Evolutionary conservation across 1,140 invertebrate species (phyloP).

Genomic region (Thaumatotibia leucotreta): DNA sequence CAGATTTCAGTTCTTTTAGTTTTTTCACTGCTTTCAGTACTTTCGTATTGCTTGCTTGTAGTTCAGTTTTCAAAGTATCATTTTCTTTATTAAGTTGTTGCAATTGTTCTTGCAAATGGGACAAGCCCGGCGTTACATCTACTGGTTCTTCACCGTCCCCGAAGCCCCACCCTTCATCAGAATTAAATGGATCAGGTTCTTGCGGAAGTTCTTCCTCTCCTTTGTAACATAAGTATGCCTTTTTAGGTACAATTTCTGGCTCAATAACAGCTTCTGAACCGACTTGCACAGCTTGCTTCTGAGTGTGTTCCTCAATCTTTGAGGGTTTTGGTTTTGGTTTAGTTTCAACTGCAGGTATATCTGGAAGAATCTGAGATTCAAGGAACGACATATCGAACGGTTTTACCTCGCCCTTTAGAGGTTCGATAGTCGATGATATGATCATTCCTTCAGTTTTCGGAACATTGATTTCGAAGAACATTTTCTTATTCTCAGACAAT

Average conservation of each 20-base stretch:
- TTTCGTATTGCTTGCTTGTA: slow-evolving; percentile 79
- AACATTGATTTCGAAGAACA: slow-evolving; percentile 69
- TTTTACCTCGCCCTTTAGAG: slow-evolving; percentile 39
- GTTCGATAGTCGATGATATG: slow-evolving; percentile 67
- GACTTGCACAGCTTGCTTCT: slow-evolving; percentile 25
- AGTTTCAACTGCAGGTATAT: slow-evolving; percentile 23
- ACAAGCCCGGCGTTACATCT: slow-evolving; percentile 44
- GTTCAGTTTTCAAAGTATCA: slow-evolving; percentile 73
- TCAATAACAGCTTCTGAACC: slow-evolving; percentile 36
- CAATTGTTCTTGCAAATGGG: slow-evolving; percentile 52
- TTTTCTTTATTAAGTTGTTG: slow-evolving; percentile 52
- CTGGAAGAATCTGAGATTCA: slow-evolving; percentile 60
- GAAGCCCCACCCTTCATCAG: slow-evolving; percentile 68
- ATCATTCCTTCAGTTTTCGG: slow-evolving; percentile 70
- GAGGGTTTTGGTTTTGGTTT: slow-evolving; percentile 25
- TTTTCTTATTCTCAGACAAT: slow-evolving; percentile 53
- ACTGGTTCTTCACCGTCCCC: slow-evolving; percentile 41
- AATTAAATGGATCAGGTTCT: slow-evolving; percentile 60
- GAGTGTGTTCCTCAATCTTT: slow-evolving; percentile 33
- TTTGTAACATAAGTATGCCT: slow-evolving; percentile 73
- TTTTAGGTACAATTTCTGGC: slow-evolving; percentile 72
- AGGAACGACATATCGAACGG: slow-evolving; percentile 38
- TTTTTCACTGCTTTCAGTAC: slow-evolving; percentile 85
- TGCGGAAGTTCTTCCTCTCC: slow-evolving; percentile 29
- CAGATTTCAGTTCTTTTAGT: slow-evolving; percentile 84